Evolutionary conservation across 2,113 vertebrate genomes (phyloP).

Genomic region (Tachysurus vachellii): DNA sequence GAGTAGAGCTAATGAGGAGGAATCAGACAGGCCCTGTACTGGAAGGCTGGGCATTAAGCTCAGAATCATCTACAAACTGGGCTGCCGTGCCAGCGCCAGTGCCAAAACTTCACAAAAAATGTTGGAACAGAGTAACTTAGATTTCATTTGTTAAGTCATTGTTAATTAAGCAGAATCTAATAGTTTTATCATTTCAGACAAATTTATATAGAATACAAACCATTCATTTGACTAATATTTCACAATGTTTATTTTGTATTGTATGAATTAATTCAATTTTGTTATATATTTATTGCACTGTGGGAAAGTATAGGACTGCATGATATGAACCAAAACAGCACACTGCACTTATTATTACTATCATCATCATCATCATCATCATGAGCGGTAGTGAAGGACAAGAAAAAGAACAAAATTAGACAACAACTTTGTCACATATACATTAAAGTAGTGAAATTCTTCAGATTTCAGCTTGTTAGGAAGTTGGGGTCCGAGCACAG

Average conservation of each 20-base stretch:
- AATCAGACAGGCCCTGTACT: constrained; percentile 5
- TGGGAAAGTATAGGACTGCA: not conserved
- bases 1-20: constrained; percentile 36
- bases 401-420: too few species aligned
- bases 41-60: constrained; percentile 7
- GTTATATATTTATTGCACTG: not conserved
- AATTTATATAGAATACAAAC: not conserved
- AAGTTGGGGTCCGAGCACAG: too few species aligned
- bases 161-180: not conserved
- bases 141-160: not conserved
- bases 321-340: not conserved
- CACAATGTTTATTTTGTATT: too few species aligned
- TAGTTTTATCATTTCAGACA: not conserved
- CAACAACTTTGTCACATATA: too few species aligned
- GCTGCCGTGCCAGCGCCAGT: not conserved
- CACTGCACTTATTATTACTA: not conserved
- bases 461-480: too few species aligned
- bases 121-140: not conserved
- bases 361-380: not conserved
- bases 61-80: constrained; percentile 16
- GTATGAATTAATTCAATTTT: too few species aligned
- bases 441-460: too few species aligned
- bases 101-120: not conserved
- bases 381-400: not conserved
- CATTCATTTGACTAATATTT: not conserved